Evolutionary conservation across 2,113 vertebrate genomes (phyloP).

Genomic region (Miniopterus natalensis): DNA sequence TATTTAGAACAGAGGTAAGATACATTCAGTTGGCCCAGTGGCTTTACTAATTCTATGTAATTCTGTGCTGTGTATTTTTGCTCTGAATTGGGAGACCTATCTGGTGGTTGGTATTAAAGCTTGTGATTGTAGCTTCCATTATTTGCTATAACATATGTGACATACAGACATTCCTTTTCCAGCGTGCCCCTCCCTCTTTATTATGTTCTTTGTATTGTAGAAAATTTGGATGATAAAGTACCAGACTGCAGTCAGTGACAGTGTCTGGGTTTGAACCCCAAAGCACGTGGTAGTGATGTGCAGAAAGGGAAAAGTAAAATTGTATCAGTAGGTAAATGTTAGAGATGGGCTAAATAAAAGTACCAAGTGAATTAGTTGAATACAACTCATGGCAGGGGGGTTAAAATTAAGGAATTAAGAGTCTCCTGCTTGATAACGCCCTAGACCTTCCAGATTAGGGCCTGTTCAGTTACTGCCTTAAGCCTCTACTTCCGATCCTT

Average conservation of each 20-base stretch:
- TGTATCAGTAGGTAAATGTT: not conserved
- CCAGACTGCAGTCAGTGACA: not conserved
- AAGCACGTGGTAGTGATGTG: not conserved
- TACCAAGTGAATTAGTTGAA: not conserved
- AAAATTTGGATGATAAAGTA: not conserved
- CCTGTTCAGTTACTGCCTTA: constrained; percentile 81
- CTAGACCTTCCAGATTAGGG: constrained; percentile 27
- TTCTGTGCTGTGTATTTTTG: not conserved
- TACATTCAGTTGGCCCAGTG: not conserved
- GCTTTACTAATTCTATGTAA: not conserved
- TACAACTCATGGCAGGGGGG: not conserved
- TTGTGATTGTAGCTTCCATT: not conserved
- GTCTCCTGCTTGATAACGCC: constrained; percentile 42
- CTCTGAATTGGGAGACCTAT: not conserved
- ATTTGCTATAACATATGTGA: not conserved
- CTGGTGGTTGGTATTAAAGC: not conserved
- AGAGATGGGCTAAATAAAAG: constrained; percentile 8
- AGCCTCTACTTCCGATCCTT: constrained; percentile 83
- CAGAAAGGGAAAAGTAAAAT: constrained; percentile 67
- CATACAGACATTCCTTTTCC: not conserved
- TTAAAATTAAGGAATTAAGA: constrained; percentile 76
- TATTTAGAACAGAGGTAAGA: constrained; percentile 10
- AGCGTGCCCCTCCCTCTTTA: not conserved
- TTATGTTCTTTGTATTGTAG: constrained; percentile 20
- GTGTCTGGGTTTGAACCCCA: not conserved